Conservation (phyloP, 2,797 vertebrate species). For the Sus cebifrons region DNA sequence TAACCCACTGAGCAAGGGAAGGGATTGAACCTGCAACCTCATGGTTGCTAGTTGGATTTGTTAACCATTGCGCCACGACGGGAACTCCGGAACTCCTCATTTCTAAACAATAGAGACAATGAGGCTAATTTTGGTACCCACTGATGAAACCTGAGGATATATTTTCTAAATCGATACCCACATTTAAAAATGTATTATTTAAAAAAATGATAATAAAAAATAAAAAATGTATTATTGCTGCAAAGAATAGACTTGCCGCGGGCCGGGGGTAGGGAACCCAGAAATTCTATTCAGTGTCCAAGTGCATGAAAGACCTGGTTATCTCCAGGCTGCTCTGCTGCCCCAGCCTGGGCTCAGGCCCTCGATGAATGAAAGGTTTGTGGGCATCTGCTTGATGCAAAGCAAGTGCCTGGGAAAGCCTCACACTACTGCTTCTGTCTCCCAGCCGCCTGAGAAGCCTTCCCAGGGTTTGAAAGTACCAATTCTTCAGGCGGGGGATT, state of each 20-base stretch:
- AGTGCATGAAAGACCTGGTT: slow-evolving; percentile 73
- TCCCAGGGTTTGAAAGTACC: slow-evolving; percentile 67
- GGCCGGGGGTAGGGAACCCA: not conserved
- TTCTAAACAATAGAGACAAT: slow-evolving; percentile 32
- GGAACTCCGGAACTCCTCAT: not conserved
- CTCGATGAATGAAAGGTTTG: slow-evolving; percentile 76
- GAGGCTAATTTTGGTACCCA: slow-evolving; percentile 24
- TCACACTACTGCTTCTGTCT: slow-evolving; percentile 75
- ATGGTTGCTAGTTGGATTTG: too few species aligned
- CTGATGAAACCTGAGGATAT: not conserved
- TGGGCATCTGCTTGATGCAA: slow-evolving; percentile 71
- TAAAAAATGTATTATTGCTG: slow-evolving; percentile 22
- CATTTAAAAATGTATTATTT: not conserved
- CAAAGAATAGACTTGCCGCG: slow-evolving; percentile 62
- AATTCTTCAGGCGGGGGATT: slow-evolving; percentile 63
- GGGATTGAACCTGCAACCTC: too few species aligned
- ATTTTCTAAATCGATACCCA: slow-evolving; percentile 62
- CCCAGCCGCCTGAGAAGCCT: not conserved
- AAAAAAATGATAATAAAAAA: too few species aligned
- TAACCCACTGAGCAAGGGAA: too few species aligned
- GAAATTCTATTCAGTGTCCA: slow-evolving; percentile 53
- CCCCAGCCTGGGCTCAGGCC: not conserved
- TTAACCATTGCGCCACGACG: too few species aligned
- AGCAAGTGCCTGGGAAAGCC: not conserved
- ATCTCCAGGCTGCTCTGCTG: not conserved